phyloP scores from a whole-genome alignment of 2,888 invertebrate genomes.

The Lasioglossum figueresi region DNA sequence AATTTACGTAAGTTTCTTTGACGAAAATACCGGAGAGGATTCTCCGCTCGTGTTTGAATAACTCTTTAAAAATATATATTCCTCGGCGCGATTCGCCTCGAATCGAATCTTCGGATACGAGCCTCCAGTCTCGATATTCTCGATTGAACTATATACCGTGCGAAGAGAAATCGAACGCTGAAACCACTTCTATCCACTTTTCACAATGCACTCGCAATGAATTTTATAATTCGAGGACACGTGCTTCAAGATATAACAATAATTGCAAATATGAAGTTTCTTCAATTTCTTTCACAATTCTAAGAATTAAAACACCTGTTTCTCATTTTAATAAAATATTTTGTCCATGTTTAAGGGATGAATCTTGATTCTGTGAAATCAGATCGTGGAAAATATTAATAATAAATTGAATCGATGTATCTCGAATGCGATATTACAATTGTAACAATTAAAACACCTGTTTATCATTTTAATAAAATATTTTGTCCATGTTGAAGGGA shows the following conservation, averaged over 20 bases:
- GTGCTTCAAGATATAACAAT: background rate
- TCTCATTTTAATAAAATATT: background rate
- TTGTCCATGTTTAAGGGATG: background rate
- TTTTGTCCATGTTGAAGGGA: background rate
- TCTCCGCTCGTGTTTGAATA: conserved; percentile 5
- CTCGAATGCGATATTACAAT: background rate
- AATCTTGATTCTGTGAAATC: background rate
- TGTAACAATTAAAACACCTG: too few relatives aligned
- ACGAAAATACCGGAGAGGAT: conserved; percentile 2
- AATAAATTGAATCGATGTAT: background rate
- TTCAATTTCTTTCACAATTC: too few relatives aligned
- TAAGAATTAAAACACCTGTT: too few relatives aligned
- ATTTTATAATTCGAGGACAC: background rate
- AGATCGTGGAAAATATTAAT: too few relatives aligned
- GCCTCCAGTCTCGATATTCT: background rate
- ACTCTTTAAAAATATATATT: conserved; percentile 12
- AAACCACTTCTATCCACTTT: background rate
- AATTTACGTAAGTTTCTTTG: conserved; percentile 14
- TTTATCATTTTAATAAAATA: background rate
- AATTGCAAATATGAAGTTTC: too few relatives aligned
- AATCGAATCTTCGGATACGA: background rate
- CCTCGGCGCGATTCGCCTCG: background rate
- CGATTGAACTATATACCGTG: background rate
- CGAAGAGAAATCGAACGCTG: background rate
- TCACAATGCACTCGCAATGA: background rate